Base-by-base conservation (phyloP, 1,140 invertebrate species). In the Melipona quadrifasciata region DNA sequence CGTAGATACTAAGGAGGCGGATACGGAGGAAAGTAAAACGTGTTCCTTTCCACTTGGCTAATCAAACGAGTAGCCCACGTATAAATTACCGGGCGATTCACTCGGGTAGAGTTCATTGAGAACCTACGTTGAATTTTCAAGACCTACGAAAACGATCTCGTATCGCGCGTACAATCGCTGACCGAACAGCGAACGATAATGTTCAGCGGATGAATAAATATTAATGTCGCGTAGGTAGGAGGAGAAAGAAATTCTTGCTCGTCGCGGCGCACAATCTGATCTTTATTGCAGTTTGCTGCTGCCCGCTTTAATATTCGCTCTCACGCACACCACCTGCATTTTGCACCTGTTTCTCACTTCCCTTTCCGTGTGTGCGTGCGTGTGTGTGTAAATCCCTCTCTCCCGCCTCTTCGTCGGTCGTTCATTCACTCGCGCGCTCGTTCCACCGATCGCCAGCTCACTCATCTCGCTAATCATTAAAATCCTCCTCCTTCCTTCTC, bases 271-370 rank as follows among this genome's bases (percentile, higher is more conserved):
- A 19, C 64, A 68, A 68, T 68, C 58, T 79, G 64, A 79, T 79
- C 39, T 79, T 79, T 79, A 79, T 79, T 79, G 77, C 77, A 12
- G 51, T 79, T 68, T 79, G 68, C 34, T n/a, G 77, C 47, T 27
- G 14, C 4, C 31, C 64, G 64, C 64, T 79, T 64, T 79, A 79
- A 79, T 79, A 47, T 65, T 53, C 31, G 51, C 77, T 68, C 77
- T 79, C 77, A 79, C 77, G 77, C 77, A 68, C 77, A 34, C 77
- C 64, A 64, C 51, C 64, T 68, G 68, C 68, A 79, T 79, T 70
- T 79, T 79, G 64, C 64, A 79, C 61, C 71, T 75, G 70, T 75
- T 64, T 64, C 39, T 65, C n/a, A n/a, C 80, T 74, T 16, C 31
- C 58, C 80, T n/a, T n/a, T n/a, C n/a, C n/a, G n/a, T n/a, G n/a